A percentile compares a stretch with the other conserved stretches of the same genome.
Evolutionary conservation across 2,113 vertebrate genomes (phyloP).

Genomic region (Spheniscus mendiculus): DNA sequence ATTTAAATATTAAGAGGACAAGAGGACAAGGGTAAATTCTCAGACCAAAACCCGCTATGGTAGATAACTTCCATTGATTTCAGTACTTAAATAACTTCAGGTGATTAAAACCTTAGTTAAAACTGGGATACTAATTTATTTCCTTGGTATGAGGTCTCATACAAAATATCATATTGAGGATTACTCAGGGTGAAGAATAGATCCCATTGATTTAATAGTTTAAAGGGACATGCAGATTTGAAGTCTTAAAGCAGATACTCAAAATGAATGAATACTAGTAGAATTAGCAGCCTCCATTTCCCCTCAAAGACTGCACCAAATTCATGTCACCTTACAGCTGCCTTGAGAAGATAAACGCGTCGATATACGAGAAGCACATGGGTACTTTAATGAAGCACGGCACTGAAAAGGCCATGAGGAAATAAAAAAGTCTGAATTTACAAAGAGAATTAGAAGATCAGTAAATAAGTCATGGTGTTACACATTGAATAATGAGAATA

Average conservation of each 20-base stretch:
- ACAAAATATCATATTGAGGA: background rate
- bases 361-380: background rate
- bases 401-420: background rate
- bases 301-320: background rate
- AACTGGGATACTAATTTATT: background rate
- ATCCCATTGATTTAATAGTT: background rate
- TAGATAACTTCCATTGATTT: background rate
- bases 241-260: background rate
- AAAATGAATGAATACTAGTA: background rate
- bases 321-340: background rate
- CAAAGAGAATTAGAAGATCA: conserved; percentile 47
- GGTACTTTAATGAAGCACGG: background rate
- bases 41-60: background rate
- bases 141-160: background rate
- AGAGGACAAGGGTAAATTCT: background rate
- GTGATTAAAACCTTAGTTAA: background rate
- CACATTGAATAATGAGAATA: background rate
- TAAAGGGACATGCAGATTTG: background rate
- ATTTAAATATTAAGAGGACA: background rate
- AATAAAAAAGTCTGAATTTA: conserved; percentile 26
- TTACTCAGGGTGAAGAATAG: background rate
- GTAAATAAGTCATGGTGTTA: conserved; percentile 56
- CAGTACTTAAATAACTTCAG: background rate
- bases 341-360: background rate
- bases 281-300: background rate